Evolutionary conservation across 2,888 invertebrate species (phyloP), one percentile per base, ranked within the genome.

Genomic region (Phortica magna): DNA sequence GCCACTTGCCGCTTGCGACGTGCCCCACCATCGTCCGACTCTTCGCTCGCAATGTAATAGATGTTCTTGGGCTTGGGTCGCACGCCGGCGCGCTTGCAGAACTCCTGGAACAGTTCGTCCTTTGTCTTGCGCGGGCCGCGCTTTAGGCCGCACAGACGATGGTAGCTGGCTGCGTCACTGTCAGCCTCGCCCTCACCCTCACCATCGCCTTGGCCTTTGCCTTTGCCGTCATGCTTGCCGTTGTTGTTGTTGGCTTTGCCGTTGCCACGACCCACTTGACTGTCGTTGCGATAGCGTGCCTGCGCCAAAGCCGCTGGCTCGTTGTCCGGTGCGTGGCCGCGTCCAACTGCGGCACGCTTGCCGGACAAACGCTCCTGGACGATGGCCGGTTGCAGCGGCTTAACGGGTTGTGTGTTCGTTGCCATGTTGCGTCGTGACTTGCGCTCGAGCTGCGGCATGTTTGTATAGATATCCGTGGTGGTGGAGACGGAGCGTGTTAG

Each of bases 401-500:
- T n/a, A 6, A 31, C 6, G 42, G 73, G 78, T 12, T 76, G 81
- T n/a, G 89, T 89, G 71, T 90, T 90, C 67, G 89, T 89, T 57
- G 89, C 88, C 83, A 88, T 86, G 76, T 89, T 89, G 72, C 89
- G 85, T 22, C 82, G 86, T 71, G 81, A 82, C n/a, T 80, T 87
- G 2, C 81, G 80, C 70, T 81, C 80, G 43, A 80, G n/a, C 3
- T 77, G 75, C 53, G 79, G 64, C 14, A 78, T 77, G 7, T 17
- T 7, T 10, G 7, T 22, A 22, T 39, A 65, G 73, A 92, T 90
- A 53, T 92, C 92, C 7, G 92, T 92, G 57, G 91, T 88, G 31
- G 92, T 92, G 65, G 92, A 92, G 19, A 92, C 90, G 78, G 91
- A 91, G 19, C 92, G 90, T 17, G 91, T 92, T 61, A 92, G 80